These are phyloP conservation scores for Trissolcus basalis DNA, from an alignment of 1,140 invertebrate genomes.

Conservation along the genomic window DNA sequence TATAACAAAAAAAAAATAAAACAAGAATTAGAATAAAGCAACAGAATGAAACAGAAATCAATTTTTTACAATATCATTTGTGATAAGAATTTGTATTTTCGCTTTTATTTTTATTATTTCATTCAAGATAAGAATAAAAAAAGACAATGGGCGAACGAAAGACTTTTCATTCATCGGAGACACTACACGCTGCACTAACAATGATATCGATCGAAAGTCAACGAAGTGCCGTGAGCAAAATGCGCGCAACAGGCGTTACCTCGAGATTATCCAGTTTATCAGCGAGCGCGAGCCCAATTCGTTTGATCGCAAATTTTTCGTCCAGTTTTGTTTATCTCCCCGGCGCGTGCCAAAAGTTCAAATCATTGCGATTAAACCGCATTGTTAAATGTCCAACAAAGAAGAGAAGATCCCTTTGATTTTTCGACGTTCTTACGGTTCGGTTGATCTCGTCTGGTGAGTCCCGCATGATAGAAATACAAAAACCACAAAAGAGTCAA, in stretches of 20 bases:
- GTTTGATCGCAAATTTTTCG: not conserved
- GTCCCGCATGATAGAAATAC: conserved; percentile 6
- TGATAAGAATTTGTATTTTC: too few species aligned
- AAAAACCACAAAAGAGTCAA: not conserved
- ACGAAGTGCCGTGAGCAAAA: conserved; percentile 67
- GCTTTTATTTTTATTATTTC: too few species aligned
- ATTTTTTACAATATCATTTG: too few species aligned
- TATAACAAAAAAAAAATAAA: too few species aligned
- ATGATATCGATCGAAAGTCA: conserved; percentile 35
- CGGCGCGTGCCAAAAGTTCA: too few species aligned
- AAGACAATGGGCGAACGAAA: not conserved
- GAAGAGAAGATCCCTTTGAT: conserved; percentile 60
- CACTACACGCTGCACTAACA: conserved; percentile 13
- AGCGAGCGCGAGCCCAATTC: conserved; percentile 42
- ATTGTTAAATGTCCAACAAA: conserved; percentile 43
- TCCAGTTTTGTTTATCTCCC: not conserved
- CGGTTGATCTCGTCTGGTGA: conserved; percentile 57
- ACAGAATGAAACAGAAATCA: too few species aligned
- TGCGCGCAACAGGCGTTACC: conserved; percentile 31
- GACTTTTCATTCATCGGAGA: not conserved
- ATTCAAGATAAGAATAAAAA: not conserved
- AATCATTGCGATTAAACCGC: too few species aligned
- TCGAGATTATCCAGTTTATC: conserved; percentile 62
- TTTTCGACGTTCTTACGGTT: conserved; percentile 14
- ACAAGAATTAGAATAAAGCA: too few species aligned